Evolutionary conservation across 2,113 vertebrate genomes (phyloP).

Genomic region (Sturnira hondurensis): DNA sequence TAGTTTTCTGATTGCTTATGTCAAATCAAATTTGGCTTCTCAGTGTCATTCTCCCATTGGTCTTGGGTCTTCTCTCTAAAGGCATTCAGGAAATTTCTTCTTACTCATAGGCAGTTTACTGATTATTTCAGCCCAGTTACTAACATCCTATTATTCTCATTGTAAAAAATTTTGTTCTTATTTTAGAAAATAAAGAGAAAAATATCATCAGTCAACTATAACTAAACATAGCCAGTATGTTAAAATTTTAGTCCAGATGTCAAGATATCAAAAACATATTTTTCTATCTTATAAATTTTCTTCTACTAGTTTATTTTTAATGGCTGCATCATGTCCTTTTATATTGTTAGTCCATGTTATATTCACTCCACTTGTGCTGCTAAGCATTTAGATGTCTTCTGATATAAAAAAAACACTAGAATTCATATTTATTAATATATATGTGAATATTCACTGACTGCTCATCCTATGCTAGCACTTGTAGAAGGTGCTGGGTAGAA

Average conservation of each 20-base stretch:
- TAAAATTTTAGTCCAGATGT: neutral
- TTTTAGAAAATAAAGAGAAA: conserved; percentile 27
- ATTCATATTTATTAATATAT: neutral
- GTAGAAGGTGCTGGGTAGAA: neutral
- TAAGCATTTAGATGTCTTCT: neutral
- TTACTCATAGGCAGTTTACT: neutral
- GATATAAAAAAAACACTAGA: neutral
- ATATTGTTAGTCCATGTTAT: neutral
- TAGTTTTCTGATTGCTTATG: neutral
- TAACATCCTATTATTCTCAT: neutral
- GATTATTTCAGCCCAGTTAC: neutral
- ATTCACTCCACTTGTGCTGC: neutral
- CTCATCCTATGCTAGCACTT: neutral
- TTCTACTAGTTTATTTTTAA: neutral
- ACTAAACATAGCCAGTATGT: neutral
- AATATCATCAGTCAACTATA: neutral
- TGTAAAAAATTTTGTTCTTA: neutral
- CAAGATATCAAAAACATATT: neutral
- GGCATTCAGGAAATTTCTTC: neutral
- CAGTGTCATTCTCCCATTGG: neutral
- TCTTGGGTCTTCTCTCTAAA: neutral
- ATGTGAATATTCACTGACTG: neutral
- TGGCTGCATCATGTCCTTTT: neutral
- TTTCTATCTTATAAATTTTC: neutral
- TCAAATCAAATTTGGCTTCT: neutral